Evolutionary conservation across 2,113 vertebrate genomes (phyloP), one percentile per base, ranked within the genome.

Genomic region (Plestiodon gilberti): DNA sequence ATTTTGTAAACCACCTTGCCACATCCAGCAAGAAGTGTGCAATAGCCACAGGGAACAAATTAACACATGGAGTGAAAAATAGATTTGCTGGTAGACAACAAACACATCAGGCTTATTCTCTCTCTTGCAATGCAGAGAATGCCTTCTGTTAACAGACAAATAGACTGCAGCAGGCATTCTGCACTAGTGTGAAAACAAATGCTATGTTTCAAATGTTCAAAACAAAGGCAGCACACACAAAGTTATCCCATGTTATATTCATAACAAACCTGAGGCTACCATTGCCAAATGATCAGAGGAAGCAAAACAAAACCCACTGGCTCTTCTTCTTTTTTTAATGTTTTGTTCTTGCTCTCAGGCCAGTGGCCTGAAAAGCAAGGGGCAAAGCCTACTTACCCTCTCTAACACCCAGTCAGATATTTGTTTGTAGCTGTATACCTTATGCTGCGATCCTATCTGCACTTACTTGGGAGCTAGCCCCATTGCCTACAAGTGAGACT

Each of bases 51-150:
- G 48, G 28, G 6, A 83, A 78, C 3, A 80, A 89, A 83, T 80
- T 0, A 75, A 20, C 0, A 82, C 35, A 77, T 78, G 2, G 23
- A 86, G 88, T 2, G 14, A 10, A 2, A 17, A 14, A 25, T 20
- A 11, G 59, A 69, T 78, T 85, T 80, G 0, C 0, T 80, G 74
- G n/a, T 4, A 13, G 20, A 70, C 80, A 81, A 73, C n/a, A 62
- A 23, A 38, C 38, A 22, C 2, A 1, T 2, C 28, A 84, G 81
- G 9, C 17, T 82, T 82, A 85, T 83, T 1, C 85, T 8, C 69
- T 35, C 30, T 13, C n/a, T 69, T 0, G 79, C 28, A 85, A 43
- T 0, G 0, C 0, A 67, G 3, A 2, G 62, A 86, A 81, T 0
- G 0, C 17, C 33, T 30, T 65, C n/a, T 10, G 83, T 69, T 85